Base-by-base conservation (phyloP, 2,113 vertebrate species). In the Coregonus clupeaformis region DNA sequence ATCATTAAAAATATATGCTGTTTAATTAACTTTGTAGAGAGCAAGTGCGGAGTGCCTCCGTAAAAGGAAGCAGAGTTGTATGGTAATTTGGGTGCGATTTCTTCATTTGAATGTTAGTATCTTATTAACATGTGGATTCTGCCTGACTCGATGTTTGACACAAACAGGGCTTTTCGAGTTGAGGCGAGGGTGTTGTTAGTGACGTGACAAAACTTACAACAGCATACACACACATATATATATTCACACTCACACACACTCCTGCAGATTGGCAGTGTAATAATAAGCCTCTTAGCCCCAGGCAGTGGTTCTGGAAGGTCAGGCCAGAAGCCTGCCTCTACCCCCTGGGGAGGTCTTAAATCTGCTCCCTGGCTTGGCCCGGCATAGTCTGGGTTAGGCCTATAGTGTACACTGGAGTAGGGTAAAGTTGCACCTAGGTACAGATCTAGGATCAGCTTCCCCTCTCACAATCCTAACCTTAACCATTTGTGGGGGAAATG, bases 1-100 rank as follows among this genome's bases (percentile, higher is more conserved):
- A 24, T 64, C 77, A n/a, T 68, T 82, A 77, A 82, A 80, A 84
- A 82, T 82, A 65, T 68, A 78, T 77, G 67, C 18, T 9, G 75
- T 27, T 57, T 64, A 73, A 75, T 65, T 52, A 42, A 30, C 47
- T 25, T 59, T 25, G 64, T 49, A 12, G 29, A 30, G 32, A 30
- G 14, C 9, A 42, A 42, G 36, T 36, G 7, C 12, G 11, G 11
- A 49, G 24, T 64, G 62, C 25, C n/a, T 24, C 71, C 1, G 32
- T 45, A 42, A 72, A 32, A 29, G 18, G 12, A 32, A n/a, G 30
- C 20, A 22, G 12, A 57, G 36, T 64, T 59, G n/a, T 22, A 75
- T 70, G 65, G 6, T n/a, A 0, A 42, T 75, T 72, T 71, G 68
- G 25, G 57, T 22, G 52, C 25, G 45, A 79, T 71, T 63, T 82